Conservation (phyloP, 2,888 invertebrate species). For the Bellardia bayeri region DNA sequence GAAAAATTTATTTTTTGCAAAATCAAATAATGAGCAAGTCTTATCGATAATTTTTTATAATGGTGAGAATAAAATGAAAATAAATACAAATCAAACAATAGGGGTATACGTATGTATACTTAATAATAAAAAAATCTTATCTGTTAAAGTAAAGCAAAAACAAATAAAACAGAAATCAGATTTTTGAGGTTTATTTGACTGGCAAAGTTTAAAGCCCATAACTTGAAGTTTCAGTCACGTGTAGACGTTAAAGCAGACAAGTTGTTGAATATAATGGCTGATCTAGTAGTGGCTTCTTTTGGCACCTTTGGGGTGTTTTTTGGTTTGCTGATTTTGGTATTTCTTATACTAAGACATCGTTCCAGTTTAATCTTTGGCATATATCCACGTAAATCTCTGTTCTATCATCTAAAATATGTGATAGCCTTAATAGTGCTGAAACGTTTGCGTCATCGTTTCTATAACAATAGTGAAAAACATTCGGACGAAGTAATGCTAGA, state of each 20-base stretch:
- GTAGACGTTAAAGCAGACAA: not conserved
- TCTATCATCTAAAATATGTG: slow-evolving; percentile 85
- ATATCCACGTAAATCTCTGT: slow-evolving; percentile 86
- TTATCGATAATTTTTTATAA: slow-evolving; percentile 30
- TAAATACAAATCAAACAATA: slow-evolving; percentile 22
- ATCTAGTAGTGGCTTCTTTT: slow-evolving; percentile 46
- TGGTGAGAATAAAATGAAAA: not conserved
- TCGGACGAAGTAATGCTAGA: slow-evolving; percentile 79
- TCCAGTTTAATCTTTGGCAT: slow-evolving; percentile 85
- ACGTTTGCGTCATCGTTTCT: slow-evolving; percentile 83
- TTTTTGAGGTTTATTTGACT: not conserved
- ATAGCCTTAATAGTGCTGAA: slow-evolving; percentile 84
- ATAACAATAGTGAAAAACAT: slow-evolving; percentile 76
- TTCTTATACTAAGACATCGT: slow-evolving; percentile 78
- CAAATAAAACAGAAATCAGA: not conserved
- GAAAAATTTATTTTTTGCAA: not conserved
- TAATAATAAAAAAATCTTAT: slow-evolving; percentile 27
- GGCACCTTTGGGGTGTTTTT: slow-evolving; percentile 74
- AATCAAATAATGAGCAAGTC: slow-evolving; percentile 39
- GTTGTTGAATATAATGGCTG: slow-evolving; percentile 23
- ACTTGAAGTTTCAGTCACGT: slow-evolving; percentile 12
- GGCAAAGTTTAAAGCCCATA: not conserved
- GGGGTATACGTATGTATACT: not conserved
- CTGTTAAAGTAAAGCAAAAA: not conserved
- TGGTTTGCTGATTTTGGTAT: slow-evolving; percentile 73